Evolutionary conservation across 2,113 vertebrate species (phyloP), one percentile per base, ranked within the genome.

Genomic region (Noctilio leporinus): DNA sequence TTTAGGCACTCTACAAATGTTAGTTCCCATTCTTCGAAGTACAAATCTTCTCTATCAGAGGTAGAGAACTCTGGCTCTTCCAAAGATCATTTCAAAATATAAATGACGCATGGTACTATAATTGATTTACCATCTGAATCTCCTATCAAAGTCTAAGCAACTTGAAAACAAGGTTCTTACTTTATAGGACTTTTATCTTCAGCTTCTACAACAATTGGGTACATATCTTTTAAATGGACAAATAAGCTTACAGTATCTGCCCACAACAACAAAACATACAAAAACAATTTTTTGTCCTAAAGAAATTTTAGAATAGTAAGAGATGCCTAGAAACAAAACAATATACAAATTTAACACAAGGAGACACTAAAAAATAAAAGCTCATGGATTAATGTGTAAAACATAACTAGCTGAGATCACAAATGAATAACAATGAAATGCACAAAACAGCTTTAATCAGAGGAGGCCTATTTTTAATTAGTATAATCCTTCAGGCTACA

Each of bases 241-340:
- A 86, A 80, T 16, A 91, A 53, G 11, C 33, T 85, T 81, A 90
- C 64, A 62, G 53, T 77, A 67, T 47, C 47, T 84, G 82, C 40
- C n/a, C 28, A 22, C 64, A 40, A 93, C 80, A 93, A 78, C 11
- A 81, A 62, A 76, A 53, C 38, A 93, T 76, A 93, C 59, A 16
- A 88, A 93, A 57, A 62, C 4, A 86, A 84, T 77, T 49, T 85
- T n/a, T 89, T 84, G 24, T 26, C 57, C 51, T 57, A 33, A 33
- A 84, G 51, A 90, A 91, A 76, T 67, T 84, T 75, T 67, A 70
- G 96, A 89, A 84, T 81, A 95, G 76, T 69, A 93, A 51, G 12
- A 91, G 26, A 88, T 35, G 47, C 10, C 57, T 81, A 95, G 86
- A 9, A 81, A 86, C 17, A 93, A 89, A 89, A 73, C n/a, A 91